Evolutionary conservation across 2,888 invertebrate species (phyloP).

Genomic region (Hydroisotoma schaefferi): DNA sequence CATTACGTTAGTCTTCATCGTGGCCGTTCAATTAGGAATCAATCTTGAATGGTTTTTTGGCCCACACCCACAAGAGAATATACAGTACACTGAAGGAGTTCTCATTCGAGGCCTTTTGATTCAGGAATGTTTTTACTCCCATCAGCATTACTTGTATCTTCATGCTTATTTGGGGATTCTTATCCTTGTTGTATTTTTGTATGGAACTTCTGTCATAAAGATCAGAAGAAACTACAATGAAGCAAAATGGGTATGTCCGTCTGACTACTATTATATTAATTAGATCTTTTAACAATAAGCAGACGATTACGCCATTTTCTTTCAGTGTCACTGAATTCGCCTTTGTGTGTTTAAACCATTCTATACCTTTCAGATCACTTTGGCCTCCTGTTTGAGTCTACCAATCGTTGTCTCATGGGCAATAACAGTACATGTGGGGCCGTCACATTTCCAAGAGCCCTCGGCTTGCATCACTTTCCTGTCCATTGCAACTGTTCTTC

Average conservation of each 20-base stretch:
- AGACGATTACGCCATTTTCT: too few species aligned
- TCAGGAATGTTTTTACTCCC: slow-evolving; percentile 48
- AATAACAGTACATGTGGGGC: slow-evolving; percentile 46
- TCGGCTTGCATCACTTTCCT: slow-evolving; percentile 50
- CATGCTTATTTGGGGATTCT: slow-evolving; percentile 50
- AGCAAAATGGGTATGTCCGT: slow-evolving; percentile 50
- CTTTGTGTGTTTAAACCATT: too few species aligned
- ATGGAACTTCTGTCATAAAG: slow-evolving; percentile 50
- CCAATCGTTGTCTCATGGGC: slow-evolving; percentile 49
- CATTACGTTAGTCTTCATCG: slow-evolving; percentile 50
- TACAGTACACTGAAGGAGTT: slow-evolving; percentile 6
- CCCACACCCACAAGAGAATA: slow-evolving; percentile 31
- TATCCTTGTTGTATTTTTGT: slow-evolving; percentile 49
- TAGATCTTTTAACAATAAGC: too few species aligned
- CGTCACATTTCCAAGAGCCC: slow-evolving; percentile 49
- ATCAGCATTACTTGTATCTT: slow-evolving; percentile 49
- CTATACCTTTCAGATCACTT: slow-evolving; percentile 43
- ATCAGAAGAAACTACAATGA: slow-evolving; percentile 52
- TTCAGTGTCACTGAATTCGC: too few species aligned
- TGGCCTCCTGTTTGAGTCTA: slow-evolving; percentile 49
- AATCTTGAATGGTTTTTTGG: slow-evolving; percentile 50
- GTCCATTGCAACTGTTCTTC: slow-evolving; percentile 49
- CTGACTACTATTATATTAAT: too few species aligned
- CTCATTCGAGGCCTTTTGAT: slow-evolving; percentile 13
- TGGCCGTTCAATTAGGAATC: slow-evolving; percentile 50